Base-by-base conservation (phyloP, 2,888 invertebrate genomes). In the Pyrochroa serraticornis region DNA sequence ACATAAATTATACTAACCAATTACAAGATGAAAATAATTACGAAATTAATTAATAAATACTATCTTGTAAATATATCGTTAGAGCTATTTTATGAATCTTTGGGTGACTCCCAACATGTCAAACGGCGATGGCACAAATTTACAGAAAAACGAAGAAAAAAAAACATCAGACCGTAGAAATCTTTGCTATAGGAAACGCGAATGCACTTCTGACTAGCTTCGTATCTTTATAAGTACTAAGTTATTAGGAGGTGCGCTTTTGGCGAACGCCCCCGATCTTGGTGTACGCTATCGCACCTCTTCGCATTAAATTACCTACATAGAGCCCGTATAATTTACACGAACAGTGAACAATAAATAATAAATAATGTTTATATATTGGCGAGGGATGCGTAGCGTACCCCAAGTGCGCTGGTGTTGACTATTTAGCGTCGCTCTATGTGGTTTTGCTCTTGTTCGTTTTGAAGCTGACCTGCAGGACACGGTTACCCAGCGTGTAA, bases 381-480 rank as follows among this genome's bases (percentile, higher is more conserved):
- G 41, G 55, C 55, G 41, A 7, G 32, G 48, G 12, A 50, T 37
- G 58, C 48, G 49, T 61, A 65, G 62, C 60, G 63, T 64, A 65
- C 67, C 61, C 60, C 64, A 64, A 63, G 64, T 65, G 60, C 66
- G 67, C 65, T 64, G 69, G 66, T 66, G 68, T 71, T 62, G 62
- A 65, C 51, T 69, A 69, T 22, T 22, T 22, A 58, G 64, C 66
- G 65, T 73, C 75, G 71, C 77, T 82, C 82, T 84, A 84, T 82
- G 84, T 82, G 65, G 83, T 81, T 80, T 91, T 91, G 83, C 90
- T 91, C 83, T 91, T 92, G 82, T 92, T 92, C 77, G 91, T 94
- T 87, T 96, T 96, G 88, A 96, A 95, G 83, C 95, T 95, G 83
- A 97, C 96, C 85, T 97, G 97, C 78, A 97, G 87, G 73, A 95